Conservation (phyloP, 1,140 invertebrate genomes). For the Chionoecetes opilio region DNA sequence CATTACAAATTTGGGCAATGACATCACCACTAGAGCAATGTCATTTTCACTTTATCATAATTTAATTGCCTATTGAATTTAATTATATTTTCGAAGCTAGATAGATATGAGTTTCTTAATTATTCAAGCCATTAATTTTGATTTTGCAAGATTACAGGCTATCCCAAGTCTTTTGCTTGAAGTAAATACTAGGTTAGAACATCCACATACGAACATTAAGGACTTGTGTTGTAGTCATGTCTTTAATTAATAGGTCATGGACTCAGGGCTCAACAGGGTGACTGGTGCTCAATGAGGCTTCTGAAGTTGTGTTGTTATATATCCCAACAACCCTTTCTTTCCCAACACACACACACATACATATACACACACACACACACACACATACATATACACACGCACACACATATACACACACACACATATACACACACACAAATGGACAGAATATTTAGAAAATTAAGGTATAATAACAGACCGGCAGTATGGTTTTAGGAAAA, state of each 20-base stretch:
- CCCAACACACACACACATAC: background rate
- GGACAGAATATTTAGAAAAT: too few species aligned
- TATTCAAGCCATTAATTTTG: too few species aligned
- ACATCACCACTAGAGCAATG: background rate
- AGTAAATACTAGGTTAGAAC: too few species aligned
- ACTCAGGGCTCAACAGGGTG: background rate
- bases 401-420: background rate
- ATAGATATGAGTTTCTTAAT: background rate
- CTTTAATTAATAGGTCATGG: background rate
- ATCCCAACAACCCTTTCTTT: background rate
- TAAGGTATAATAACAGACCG: too few species aligned
- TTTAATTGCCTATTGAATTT: background rate
- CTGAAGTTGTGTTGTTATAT: background rate
- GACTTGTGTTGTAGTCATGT: background rate
- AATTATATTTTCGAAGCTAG: slow-evolving; percentile 13
- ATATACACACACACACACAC: background rate
- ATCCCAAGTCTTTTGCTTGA: too few species aligned
- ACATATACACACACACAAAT: too few species aligned
- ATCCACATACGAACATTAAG: too few species aligned
- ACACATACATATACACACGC: background rate
- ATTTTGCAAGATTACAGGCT: too few species aligned
- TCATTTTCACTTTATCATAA: background rate
- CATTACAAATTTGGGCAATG: background rate
- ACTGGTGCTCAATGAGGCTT: too few species aligned
- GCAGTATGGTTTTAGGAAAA: too few species aligned